Base-by-base conservation (phyloP, 2,888 invertebrate genomes). In the Ganaspis brasiliensis region DNA sequence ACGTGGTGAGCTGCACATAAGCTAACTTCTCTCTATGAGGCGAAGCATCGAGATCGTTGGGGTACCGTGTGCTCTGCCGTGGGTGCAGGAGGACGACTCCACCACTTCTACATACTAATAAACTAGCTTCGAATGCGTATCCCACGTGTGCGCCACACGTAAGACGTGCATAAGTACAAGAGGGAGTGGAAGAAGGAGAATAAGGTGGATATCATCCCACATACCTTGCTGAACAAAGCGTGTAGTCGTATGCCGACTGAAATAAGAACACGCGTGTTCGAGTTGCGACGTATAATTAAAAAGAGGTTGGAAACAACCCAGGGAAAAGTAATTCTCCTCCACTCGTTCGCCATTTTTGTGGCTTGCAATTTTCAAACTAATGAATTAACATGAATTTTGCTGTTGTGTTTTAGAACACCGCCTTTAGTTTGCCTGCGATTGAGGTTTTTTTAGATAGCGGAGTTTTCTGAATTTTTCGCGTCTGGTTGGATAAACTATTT, bases 11-110 rank as follows among this genome's bases (percentile, higher is more conserved):
- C 77, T 78, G 74, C 82, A 82, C 85, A 84, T 84, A 86, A 88
- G 83, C 85, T 84, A 78, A 79, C 83, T 84, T n/a, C 82, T 85
- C 84, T 82, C 86, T 85, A 85, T 82, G 84, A 82, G 82, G 84
- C 83, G 83, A 85, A 83, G 84, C 87, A 83, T 78, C 63, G 82
- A 79, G 81, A 79, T 82, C 78, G 79, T 79, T 81, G 77, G 75
- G 75, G 72, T 79, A 79, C 79, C 81, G 81, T 77, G 75, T 73
- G 75, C 74, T 74, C 78, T 74, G 78, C 73, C 81, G 79, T 83
- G 82, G 83, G 77, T 82, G 85, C 83, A 74, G 75, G 80, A 71
- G 81, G 83, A 85, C 81, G 86, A 83, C 52, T 52, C 16, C 52
- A 80, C 75, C 77, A 77, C 79, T 78, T 73, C 77, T 79, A 73